Evolutionary conservation across 1,140 invertebrate genomes (phyloP).

Genomic region (Aphelinus certus): DNA sequence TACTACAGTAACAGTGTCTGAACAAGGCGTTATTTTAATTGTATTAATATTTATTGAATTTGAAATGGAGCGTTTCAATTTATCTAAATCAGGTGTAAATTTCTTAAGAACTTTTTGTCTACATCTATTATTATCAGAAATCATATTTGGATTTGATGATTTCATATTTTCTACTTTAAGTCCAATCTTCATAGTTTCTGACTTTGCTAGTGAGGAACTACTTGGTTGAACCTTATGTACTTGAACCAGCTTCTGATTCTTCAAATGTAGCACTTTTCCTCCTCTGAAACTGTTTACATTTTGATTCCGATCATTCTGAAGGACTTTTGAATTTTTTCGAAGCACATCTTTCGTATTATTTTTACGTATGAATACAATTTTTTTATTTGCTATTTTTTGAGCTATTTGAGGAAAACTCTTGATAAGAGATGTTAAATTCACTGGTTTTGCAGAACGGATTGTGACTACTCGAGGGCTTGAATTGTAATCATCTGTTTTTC

Average conservation of each 20-base stretch:
- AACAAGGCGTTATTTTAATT: too few species aligned
- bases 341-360: neutral
- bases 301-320: neutral
- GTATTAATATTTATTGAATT: too few species aligned
- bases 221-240: neutral
- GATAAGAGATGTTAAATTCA: conserved; percentile 16
- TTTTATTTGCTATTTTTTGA: conserved; percentile 8
- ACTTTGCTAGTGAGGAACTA: neutral
- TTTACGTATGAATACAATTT: conserved; percentile 16
- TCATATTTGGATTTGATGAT: neutral
- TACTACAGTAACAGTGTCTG: too few species aligned
- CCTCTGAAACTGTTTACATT: neutral
- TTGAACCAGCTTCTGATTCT: neutral
- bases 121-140: neutral
- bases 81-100: neutral
- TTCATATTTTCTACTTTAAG: neutral
- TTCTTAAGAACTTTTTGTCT: conserved; percentile 10
- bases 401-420: conserved; percentile 21
- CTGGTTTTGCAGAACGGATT: conserved; percentile 11
- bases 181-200: neutral
- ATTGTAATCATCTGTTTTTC: neutral
- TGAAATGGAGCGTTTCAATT: neutral
- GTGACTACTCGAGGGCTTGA: neutral
- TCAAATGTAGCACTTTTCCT: neutral
- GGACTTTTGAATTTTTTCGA: neutral